Evolutionary conservation across 2,797 vertebrate species (phyloP).

Genomic region (Nannoperca australis): DNA sequence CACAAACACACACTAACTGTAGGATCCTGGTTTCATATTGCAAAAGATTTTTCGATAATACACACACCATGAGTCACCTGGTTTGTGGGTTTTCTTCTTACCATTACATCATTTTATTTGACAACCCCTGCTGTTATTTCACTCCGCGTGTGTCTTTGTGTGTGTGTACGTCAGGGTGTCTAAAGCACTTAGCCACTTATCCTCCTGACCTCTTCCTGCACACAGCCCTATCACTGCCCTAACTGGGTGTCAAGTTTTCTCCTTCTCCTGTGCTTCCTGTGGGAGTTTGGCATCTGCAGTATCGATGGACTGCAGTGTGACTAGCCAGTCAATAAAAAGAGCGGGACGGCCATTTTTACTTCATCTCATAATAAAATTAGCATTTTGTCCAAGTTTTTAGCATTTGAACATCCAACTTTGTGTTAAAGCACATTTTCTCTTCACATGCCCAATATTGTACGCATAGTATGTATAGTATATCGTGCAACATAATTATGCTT

Average conservation of each 20-base stretch:
- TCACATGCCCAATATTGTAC: background rate
- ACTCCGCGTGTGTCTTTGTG: background rate
- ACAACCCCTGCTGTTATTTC: conserved; percentile 45
- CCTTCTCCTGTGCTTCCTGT: conserved; percentile 66
- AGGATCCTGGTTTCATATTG: conserved; percentile 45
- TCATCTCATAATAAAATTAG: background rate
- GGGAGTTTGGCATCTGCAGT: conserved; percentile 41
- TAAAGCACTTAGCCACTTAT: conserved; percentile 68
- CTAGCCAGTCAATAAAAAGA: conserved; percentile 7
- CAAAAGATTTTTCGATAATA: conserved; percentile 46
- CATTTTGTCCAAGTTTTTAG: background rate
- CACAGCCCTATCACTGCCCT: conserved; percentile 43
- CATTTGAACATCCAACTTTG: background rate
- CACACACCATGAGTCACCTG: conserved; percentile 54
- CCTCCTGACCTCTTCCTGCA: conserved; percentile 59
- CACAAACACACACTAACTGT: background rate
- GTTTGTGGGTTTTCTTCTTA: conserved; percentile 39
- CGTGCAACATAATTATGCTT: background rate
- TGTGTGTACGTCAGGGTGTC: conserved; percentile 50
- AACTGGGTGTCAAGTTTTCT: conserved; percentile 66
- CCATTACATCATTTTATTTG: conserved; percentile 66
- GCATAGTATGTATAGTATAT: no score
- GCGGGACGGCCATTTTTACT: background rate
- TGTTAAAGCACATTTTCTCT: background rate
- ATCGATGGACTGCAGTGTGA: conserved; percentile 17